These are phyloP conservation scores for Jaculus jaculus DNA, from an alignment of 2,113 vertebrate genomes.

Conservation along the genomic window DNA sequence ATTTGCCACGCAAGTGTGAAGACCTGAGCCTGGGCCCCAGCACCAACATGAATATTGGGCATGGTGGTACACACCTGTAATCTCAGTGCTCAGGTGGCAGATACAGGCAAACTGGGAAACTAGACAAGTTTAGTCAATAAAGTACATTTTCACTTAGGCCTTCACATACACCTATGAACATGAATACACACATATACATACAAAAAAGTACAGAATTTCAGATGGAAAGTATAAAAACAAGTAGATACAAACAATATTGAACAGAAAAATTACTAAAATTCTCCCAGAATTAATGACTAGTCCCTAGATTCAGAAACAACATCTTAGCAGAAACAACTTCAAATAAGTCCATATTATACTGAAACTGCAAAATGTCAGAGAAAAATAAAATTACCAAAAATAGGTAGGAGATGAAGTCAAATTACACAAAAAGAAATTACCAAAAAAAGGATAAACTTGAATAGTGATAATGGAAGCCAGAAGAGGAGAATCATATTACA, in stretches of 20 bases:
- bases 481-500: not conserved
- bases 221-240: not conserved
- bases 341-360: not conserved
- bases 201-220: not conserved
- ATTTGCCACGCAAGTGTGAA: no score
- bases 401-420: not conserved
- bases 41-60: no score
- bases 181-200: no score
- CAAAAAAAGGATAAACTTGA: not conserved
- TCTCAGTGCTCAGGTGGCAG: no score
- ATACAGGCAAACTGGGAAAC: no score
- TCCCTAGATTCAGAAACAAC: not conserved
- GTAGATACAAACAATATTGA: not conserved
- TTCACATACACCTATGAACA: no score
- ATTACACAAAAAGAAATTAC: not conserved
- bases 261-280: not conserved
- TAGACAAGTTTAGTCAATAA: no score
- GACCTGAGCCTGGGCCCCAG: no score
- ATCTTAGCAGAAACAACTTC: not conserved
- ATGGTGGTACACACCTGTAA: no score
- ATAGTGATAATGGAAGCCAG: not conserved
- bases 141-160: no score
- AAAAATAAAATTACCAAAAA: not conserved
- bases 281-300: not conserved
- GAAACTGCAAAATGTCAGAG: not conserved